Conservation (phyloP, 1,140 invertebrate species). For the Scaptomyza pallida region DNA sequence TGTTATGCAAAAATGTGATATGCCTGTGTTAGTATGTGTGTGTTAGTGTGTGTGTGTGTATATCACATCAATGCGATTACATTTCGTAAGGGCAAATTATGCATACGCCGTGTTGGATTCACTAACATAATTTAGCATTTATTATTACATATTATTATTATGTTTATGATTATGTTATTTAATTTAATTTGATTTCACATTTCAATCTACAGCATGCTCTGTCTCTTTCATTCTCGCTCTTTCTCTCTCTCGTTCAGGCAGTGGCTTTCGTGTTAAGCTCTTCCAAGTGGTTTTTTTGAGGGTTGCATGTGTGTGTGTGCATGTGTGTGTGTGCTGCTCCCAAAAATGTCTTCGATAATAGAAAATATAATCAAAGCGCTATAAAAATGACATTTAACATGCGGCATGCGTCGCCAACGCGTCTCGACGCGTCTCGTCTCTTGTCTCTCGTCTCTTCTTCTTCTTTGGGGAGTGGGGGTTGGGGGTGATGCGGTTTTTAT, state of each 20-base stretch:
- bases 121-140: conserved; percentile 77
- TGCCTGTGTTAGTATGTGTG: conserved; percentile 23
- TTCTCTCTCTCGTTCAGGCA: neutral
- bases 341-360: conserved; percentile 80
- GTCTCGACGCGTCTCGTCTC: conserved; percentile 39
- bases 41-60: conserved; percentile 38
- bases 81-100: conserved; percentile 56
- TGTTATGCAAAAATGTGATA: conserved; percentile 79
- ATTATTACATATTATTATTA: conserved; percentile 76
- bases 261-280: conserved; percentile 64
- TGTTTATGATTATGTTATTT: conserved; percentile 77
- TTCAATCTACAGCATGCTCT: neutral
- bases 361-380: conserved; percentile 82
- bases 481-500: conserved; percentile 73
- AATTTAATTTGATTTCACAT: conserved; percentile 78
- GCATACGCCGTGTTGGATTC: conserved; percentile 70
- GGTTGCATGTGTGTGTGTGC: conserved; percentile 27
- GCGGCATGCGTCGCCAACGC: conserved; percentile 73
- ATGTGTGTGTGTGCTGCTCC: conserved; percentile 42
- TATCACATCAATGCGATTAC: conserved; percentile 70
- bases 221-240: neutral
- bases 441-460: conserved; percentile 13
- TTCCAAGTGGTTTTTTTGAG: conserved; percentile 24
- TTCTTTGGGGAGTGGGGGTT: conserved; percentile 16
- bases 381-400: conserved; percentile 83